Evolutionary conservation across 1,140 invertebrate genomes (phyloP).

Genomic region (Meteorus sp.): DNA sequence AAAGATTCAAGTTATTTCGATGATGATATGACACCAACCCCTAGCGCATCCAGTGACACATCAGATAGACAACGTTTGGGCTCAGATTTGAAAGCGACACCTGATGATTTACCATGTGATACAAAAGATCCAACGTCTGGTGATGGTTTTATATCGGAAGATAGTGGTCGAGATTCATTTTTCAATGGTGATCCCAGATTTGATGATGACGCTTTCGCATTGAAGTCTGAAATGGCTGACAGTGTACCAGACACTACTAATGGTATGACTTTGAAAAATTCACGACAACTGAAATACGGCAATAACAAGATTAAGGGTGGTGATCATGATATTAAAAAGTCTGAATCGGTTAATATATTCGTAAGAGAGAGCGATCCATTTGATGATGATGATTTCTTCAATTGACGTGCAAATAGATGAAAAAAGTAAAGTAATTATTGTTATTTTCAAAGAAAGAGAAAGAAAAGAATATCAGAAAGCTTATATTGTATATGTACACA

Average conservation of each 20-base stretch:
- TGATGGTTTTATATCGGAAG: conserved; percentile 40
- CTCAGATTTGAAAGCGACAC: conserved; percentile 48
- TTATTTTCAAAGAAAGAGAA: neutral
- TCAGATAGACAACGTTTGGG: conserved; percentile 44
- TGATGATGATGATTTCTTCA: conserved; percentile 84
- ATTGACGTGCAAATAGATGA: conserved; percentile 47
- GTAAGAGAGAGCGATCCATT: conserved; percentile 79
- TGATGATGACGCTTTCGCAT: conserved; percentile 51
- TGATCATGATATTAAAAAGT: conserved; percentile 72
- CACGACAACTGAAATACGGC: conserved; percentile 48
- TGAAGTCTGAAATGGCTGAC: conserved; percentile 53
- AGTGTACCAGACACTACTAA: conserved; percentile 41
- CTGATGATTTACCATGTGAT: conserved; percentile 45
- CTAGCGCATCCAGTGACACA: conserved; percentile 51
- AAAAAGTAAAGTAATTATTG: neutral
- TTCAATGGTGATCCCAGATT: conserved; percentile 51
- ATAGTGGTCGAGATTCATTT: conserved; percentile 45
- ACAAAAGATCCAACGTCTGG: conserved; percentile 32
- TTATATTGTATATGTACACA: neutral
- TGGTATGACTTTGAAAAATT: conserved; percentile 50
- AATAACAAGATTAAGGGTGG: conserved; percentile 43
- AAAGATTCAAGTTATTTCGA: conserved; percentile 64
- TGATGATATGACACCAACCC: conserved; percentile 69
- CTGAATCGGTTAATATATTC: conserved; percentile 86
- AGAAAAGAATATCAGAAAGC: neutral